These are phyloP conservation scores for Phenganax stokvisi DNA, from an alignment of 92 coral and sea anemone genomes.

Conservation along the genomic window DNA sequence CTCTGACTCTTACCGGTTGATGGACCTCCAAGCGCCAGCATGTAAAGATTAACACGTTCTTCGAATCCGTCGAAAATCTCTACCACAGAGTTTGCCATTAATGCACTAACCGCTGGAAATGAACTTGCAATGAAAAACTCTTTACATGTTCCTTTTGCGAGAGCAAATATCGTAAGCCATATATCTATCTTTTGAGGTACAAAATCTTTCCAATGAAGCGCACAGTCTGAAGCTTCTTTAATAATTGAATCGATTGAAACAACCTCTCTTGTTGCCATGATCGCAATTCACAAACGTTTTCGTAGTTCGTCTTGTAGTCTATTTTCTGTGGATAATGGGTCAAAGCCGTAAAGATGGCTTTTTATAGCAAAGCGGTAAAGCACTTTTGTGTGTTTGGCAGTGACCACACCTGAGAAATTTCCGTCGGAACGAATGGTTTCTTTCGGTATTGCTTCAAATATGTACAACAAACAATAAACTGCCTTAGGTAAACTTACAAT, in stretches of 20 bases:
- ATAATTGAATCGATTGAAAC: constrained; percentile 32
- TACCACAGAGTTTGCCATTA: constrained; percentile 22
- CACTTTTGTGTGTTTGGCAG: no score
- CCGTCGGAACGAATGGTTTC: no score
- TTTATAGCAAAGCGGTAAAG: no score
- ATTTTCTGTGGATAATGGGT: background rate
- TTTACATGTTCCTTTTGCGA: constrained; percentile 37
- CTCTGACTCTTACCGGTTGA: constrained; percentile 36
- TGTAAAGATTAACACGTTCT: constrained; percentile 37
- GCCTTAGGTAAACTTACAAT: no score
- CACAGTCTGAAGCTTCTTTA: constrained; percentile 32
- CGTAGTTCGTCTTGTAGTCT: background rate
- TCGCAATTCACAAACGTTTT: background rate
- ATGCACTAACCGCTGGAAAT: constrained; percentile 19
- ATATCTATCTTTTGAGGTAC: background rate
- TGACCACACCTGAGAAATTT: no score
- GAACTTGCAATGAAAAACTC: constrained; percentile 32
- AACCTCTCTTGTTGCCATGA: constrained; percentile 30
- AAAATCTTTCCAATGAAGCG: constrained; percentile 39
- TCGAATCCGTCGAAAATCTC: constrained; percentile 42
- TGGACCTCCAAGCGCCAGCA: constrained; percentile 40
- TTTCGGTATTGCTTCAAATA: no score
- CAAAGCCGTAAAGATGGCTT: background rate
- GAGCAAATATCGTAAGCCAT: constrained; percentile 35
- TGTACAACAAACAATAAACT: no score